Evolutionary conservation across 2,888 invertebrate genomes (phyloP).

Genomic region (Cenopis cana): DNA sequence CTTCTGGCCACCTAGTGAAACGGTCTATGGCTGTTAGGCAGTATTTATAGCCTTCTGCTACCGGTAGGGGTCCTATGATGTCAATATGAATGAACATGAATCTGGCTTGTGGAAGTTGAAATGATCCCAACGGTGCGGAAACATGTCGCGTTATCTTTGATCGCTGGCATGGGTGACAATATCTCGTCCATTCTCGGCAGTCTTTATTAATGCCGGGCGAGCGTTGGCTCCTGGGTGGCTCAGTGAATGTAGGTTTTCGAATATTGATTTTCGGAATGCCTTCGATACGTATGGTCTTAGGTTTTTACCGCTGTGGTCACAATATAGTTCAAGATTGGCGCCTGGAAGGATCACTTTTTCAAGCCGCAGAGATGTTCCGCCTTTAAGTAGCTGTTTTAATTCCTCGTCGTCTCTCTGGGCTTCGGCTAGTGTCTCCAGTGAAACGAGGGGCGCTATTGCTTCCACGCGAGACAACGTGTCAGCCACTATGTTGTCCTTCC

Average conservation of each 20-base stretch:
- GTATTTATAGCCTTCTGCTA: conserved; percentile 43
- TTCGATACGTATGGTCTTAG: conserved; percentile 31
- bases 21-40: conserved; percentile 54
- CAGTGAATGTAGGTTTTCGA: conserved; percentile 26
- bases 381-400: no score
- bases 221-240: neutral
- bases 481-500: conserved; percentile 1
- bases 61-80: conserved; percentile 50
- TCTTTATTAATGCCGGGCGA: neutral
- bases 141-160: conserved; percentile 56
- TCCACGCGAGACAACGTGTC: conserved; percentile 5
- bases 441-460: neutral
- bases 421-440: neutral
- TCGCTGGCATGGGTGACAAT: conserved; percentile 52
- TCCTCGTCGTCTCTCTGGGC: neutral
- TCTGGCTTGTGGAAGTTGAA: conserved; percentile 37
- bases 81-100: conserved; percentile 58
- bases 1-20: conserved; percentile 64
- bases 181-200: conserved; percentile 1
- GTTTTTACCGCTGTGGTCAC: neutral
- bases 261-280: conserved; percentile 27
- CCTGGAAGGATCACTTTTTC: neutral
- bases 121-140: conserved; percentile 47
- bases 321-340: neutral
- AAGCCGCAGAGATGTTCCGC: neutral